phyloP scores from a whole-genome alignment of 2,113 vertebrate species.

The Urocolius indicus region DNA sequence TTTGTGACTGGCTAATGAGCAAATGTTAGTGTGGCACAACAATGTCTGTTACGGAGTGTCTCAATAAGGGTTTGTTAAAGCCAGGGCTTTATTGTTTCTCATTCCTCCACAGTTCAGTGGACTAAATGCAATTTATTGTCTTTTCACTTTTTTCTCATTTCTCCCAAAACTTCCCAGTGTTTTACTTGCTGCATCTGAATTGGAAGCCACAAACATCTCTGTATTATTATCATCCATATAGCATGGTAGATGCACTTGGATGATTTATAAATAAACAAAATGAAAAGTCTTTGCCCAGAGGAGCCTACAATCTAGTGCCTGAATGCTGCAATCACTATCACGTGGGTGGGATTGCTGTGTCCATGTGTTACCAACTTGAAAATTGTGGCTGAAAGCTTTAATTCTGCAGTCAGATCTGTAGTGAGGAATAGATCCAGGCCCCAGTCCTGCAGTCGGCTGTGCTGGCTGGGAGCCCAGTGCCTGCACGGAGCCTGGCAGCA shows the following conservation, averaged over 20 bases:
- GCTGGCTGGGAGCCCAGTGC: neutral
- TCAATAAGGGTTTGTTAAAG: constrained; percentile 61
- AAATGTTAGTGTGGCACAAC: constrained; percentile 7
- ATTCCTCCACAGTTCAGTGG: constrained; percentile 53
- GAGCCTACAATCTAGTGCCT: neutral
- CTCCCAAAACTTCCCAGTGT: neutral
- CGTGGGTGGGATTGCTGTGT: constrained; percentile 24
- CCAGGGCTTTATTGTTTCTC: constrained; percentile 25
- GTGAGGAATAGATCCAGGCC: constrained; percentile 23
- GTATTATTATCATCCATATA: neutral
- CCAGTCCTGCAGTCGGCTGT: constrained; percentile 1
- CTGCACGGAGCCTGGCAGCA: neutral
- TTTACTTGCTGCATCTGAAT: neutral
- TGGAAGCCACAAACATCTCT: neutral
- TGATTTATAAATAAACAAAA: constrained; percentile 32
- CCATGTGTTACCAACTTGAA: constrained; percentile 54
- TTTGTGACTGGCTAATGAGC: constrained; percentile 39
- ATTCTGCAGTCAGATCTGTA: constrained; percentile 47
- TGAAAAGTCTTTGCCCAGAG: neutral
- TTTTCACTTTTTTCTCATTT: constrained; percentile 23
- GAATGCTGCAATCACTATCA: constrained; percentile 9
- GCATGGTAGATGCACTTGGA: neutral
- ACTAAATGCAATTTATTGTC: constrained; percentile 33
- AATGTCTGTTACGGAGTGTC: constrained; percentile 33
- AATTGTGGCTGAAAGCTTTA: constrained; percentile 60